Conservation (phyloP, 2,113 vertebrate species). For the Chloroceryle aenea region DNA sequence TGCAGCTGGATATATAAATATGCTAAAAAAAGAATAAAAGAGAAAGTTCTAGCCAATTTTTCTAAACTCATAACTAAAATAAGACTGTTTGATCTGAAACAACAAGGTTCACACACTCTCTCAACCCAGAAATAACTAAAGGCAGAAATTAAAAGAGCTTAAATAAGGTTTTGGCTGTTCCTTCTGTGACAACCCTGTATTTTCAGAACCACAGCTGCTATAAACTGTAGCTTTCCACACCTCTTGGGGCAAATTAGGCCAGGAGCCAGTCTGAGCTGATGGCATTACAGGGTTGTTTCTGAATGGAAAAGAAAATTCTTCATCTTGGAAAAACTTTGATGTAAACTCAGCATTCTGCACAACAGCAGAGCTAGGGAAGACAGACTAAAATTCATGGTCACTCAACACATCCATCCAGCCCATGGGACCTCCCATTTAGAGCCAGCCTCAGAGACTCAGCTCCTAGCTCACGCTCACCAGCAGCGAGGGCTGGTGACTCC, state of each 20-base stretch:
- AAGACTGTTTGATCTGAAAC: not conserved
- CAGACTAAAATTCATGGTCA: not conserved
- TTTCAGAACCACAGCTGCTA: not conserved
- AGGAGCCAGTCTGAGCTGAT: not conserved
- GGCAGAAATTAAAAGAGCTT: not conserved
- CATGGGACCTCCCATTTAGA: not conserved
- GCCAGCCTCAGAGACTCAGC: not conserved
- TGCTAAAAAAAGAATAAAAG: not conserved
- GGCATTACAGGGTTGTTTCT: not conserved
- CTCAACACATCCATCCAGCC: not conserved
- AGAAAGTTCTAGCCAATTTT: not conserved
- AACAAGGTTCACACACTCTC: not conserved
- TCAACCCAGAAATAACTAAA: not conserved
- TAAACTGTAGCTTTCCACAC: not conserved
- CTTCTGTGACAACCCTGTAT: not conserved
- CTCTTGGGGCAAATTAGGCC: not conserved
- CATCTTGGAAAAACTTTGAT: not conserved
- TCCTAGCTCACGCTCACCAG: not conserved
- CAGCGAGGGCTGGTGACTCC: fast-evolving
- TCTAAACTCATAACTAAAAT: not conserved
- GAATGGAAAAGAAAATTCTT: not conserved
- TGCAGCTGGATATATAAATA: not conserved
- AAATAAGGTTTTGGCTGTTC: not conserved
- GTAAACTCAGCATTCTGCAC: too few species aligned
- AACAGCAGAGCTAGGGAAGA: not conserved